Conservation (phyloP, 2,888 invertebrate species). For the Sericinus montela region DNA sequence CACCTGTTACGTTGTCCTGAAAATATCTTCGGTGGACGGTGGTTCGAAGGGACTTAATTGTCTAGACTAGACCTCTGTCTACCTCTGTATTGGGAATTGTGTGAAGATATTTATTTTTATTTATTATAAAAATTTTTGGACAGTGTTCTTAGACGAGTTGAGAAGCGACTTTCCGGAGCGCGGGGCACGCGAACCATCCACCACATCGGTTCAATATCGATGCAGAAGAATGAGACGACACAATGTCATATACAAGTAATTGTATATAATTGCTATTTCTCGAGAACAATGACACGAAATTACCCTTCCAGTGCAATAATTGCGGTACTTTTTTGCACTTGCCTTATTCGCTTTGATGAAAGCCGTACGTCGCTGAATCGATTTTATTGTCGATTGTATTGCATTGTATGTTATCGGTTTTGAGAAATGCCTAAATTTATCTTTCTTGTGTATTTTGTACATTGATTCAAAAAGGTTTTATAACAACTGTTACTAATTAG, state of each 20-base stretch:
- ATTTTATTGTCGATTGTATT: constrained; percentile 40
- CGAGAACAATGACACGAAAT: constrained; percentile 75
- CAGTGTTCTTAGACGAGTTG: constrained; percentile 23
- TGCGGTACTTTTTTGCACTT: constrained; percentile 57
- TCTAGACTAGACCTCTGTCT: too few species aligned
- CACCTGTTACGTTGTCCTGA: too few species aligned
- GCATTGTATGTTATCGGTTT: constrained; percentile 26
- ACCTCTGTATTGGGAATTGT: too few species aligned
- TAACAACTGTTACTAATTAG: neutral
- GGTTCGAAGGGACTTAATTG: too few species aligned
- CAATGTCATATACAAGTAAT: constrained; percentile 76
- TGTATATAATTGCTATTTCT: constrained; percentile 78
- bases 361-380: constrained; percentile 48
- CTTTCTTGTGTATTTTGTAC: constrained; percentile 7
- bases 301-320: constrained; percentile 74
- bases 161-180: constrained; percentile 40
- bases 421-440: constrained; percentile 17
- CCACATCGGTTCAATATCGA: constrained; percentile 66
- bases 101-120: too few species aligned
- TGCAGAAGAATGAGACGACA: constrained; percentile 57
- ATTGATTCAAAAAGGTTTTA: neutral
- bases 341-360: constrained; percentile 56
- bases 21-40: too few species aligned
- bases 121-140: neutral
- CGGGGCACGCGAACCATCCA: constrained; percentile 53